A percentile compares a stretch with the other conserved stretches of the same genome.
phyloP scores from a whole-genome alignment of 2,888 invertebrate species.

The Euzophera pinguis region DNA sequence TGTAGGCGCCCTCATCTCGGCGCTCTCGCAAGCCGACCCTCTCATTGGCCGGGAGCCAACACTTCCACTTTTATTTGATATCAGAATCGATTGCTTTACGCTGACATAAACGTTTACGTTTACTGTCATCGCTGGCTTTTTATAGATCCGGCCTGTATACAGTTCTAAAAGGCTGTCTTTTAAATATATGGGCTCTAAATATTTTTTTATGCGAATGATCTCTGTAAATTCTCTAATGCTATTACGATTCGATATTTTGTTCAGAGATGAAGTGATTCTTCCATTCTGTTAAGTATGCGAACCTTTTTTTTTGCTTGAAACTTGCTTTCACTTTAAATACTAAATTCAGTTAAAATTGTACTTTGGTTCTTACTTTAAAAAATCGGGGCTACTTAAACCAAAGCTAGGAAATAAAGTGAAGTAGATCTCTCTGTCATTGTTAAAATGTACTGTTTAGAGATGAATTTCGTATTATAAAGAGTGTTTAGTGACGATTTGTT shows the following conservation, averaged over 20 bases:
- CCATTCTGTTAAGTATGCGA: too few species aligned
- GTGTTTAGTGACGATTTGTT: constrained; percentile 53
- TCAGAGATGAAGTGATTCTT: too few species aligned
- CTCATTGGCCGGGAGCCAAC: constrained; percentile 67
- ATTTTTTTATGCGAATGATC: constrained; percentile 29
- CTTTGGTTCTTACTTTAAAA: too few species aligned
- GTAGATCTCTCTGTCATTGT: constrained; percentile 15
- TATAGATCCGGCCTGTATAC: constrained; percentile 46
- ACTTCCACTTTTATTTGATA: constrained; percentile 63
- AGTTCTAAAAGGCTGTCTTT: constrained; percentile 52
- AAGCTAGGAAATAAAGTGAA: too few species aligned
- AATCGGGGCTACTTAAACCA: too few species aligned
- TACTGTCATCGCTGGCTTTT: constrained; percentile 58
- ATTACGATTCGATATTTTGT: too few species aligned
- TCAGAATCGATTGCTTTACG: constrained; percentile 69
- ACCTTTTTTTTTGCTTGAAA: too few species aligned
- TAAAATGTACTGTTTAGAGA: constrained; percentile 29
- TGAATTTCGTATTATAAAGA: constrained; percentile 21
- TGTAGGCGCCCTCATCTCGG: constrained; percentile 46
- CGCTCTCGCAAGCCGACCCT: constrained; percentile 40
- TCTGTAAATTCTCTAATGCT: too few species aligned
- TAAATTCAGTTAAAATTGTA: too few species aligned
- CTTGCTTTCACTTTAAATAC: too few species aligned
- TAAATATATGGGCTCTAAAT: constrained; percentile 58
- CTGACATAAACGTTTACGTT: constrained; percentile 61